A percentile compares a stretch with the other conserved stretches of the same genome.
These are phyloP conservation scores for Charadrius vociferus DNA, from an alignment of 2,113 vertebrate species.

Conservation along the genomic window DNA sequence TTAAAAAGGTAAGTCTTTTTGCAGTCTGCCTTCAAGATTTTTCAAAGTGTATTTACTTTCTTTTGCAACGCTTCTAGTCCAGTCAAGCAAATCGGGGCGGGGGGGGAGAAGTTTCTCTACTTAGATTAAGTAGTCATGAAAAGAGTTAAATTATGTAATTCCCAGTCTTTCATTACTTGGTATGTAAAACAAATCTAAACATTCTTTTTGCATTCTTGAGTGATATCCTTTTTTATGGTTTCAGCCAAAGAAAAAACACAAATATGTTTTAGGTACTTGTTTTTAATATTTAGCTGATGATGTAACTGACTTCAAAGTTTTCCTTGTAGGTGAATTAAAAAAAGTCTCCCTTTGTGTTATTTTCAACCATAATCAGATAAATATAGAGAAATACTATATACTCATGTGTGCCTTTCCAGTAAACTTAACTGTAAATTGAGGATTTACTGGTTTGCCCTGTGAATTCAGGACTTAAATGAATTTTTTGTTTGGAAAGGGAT, in stretches of 20 bases:
- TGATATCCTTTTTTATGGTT: background rate
- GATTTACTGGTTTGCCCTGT: background rate
- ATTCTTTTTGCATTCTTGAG: background rate
- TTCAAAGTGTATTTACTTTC: background rate
- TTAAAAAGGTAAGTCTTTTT: slow-evolving; percentile 88
- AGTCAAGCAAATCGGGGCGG: background rate
- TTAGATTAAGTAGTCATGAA: background rate
- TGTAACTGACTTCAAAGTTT: background rate
- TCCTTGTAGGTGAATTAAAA: background rate
- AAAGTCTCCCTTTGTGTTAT: background rate
- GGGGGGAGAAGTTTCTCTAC: background rate
- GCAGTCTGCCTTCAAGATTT: background rate
- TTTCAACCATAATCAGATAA: background rate
- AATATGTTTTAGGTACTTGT: background rate
- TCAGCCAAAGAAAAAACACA: background rate
- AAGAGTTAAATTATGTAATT: background rate
- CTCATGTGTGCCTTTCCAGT: background rate
- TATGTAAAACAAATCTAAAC: background rate
- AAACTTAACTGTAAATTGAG: background rate
- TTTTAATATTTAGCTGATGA: background rate
- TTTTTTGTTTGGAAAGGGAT: background rate
- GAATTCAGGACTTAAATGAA: background rate
- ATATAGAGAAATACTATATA: background rate
- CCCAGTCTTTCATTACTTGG: accelerated
- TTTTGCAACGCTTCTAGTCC: background rate